Percentiles rank a stretch among this genome's conserved stretches.
These are phyloP conservation scores for Pseudachorutes palmiensis DNA, from an alignment of 1,140 invertebrate genomes.

Conservation along the genomic window DNA sequence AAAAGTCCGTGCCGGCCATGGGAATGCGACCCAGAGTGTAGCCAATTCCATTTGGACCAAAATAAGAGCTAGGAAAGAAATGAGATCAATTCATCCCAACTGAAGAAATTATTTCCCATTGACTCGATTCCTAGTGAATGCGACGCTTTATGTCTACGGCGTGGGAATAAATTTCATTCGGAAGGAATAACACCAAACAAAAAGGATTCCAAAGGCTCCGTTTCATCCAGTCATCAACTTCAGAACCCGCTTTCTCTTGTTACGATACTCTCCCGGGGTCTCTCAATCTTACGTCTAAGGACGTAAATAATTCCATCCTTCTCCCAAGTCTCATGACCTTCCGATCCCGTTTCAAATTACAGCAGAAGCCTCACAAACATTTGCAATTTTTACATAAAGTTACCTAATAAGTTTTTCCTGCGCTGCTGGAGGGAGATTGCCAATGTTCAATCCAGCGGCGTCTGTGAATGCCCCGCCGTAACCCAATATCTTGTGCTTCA, in stretches of 20 bases:
- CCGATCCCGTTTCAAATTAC: neutral
- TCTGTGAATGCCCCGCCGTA: slow-evolving; percentile 55
- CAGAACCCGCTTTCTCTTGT: too few relatives aligned
- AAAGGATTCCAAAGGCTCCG: too few relatives aligned
- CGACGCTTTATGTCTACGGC: too few relatives aligned
- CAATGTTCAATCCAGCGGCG: slow-evolving; percentile 49
- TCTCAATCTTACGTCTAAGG: too few relatives aligned
- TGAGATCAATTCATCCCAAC: slow-evolving; percentile 9
- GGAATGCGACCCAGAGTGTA: slow-evolving; percentile 50
- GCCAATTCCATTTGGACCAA: slow-evolving; percentile 43
- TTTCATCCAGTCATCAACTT: too few relatives aligned
- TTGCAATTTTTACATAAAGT: slow-evolving; percentile 3
- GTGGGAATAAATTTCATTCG: too few relatives aligned
- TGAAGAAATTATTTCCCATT: slow-evolving; percentile 5
- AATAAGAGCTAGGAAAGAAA: slow-evolving; percentile 39
- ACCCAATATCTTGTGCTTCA: slow-evolving; percentile 45
- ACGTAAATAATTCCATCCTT: too few relatives aligned
- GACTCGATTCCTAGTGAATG: too few relatives aligned
- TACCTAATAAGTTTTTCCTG: slow-evolving; percentile 42
- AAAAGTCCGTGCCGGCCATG: slow-evolving; percentile 71
- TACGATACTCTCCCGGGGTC: too few relatives aligned
- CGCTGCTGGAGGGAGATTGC: slow-evolving; percentile 40
- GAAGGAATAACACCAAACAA: too few relatives aligned
- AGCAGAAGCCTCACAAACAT: neutral
- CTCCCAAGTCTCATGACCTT: neutral